Conservation (phyloP, 2,888 invertebrate genomes). For the Tachina lurida region DNA sequence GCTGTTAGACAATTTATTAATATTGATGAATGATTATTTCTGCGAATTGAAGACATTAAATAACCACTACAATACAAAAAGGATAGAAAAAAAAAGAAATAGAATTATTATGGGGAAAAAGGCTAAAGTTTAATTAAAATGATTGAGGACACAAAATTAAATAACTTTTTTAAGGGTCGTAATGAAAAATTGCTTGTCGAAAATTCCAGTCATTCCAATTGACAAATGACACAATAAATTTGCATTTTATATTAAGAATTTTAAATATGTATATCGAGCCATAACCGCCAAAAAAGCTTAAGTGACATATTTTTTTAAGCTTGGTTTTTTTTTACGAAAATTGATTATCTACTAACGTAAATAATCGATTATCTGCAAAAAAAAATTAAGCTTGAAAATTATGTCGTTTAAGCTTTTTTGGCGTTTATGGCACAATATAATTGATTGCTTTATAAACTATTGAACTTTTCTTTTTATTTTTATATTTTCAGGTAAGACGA, state of each 20-base stretch:
- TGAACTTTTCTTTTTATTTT: too few relatives aligned
- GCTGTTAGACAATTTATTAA: conserved; percentile 13
- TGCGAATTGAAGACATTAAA: not conserved
- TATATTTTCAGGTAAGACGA: conserved; percentile 17
- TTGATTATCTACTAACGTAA: too few relatives aligned
- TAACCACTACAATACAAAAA: not conserved
- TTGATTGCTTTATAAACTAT: not conserved
- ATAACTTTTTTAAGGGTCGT: not conserved
- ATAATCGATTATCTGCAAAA: too few relatives aligned
- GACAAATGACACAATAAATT: conserved; percentile 8
- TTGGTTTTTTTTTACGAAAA: too few relatives aligned
- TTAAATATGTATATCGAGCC: too few relatives aligned
- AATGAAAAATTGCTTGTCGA: not conserved
- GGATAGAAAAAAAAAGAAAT: not conserved
- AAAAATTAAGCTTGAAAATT: too few relatives aligned
- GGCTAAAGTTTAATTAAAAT: conserved; percentile 2
- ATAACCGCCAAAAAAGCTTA: too few relatives aligned
- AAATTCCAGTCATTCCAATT: not conserved
- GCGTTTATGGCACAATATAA: not conserved
- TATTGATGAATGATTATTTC: conserved; percentile 38
- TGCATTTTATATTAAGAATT: not conserved
- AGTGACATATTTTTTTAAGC: too few relatives aligned
- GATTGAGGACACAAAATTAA: not conserved
- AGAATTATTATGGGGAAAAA: not conserved
- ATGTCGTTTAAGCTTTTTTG: not conserved